A percentile compares a stretch with the other conserved stretches of the same genome.
Conservation (phyloP, 2,888 invertebrate genomes). For the Epinotia bilunana region DNA sequence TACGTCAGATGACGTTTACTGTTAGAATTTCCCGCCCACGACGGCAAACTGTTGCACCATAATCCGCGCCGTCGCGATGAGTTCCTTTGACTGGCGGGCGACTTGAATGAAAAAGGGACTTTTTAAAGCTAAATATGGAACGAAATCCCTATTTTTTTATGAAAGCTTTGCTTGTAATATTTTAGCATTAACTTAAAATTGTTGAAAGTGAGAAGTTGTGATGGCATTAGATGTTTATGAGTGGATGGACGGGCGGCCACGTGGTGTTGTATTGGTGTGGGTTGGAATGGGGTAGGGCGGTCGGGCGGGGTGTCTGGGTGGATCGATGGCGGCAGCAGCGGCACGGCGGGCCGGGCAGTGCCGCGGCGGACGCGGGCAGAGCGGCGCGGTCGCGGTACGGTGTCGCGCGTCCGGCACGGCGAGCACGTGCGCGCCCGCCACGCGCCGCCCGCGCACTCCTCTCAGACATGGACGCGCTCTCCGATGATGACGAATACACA, state of each 20-base stretch:
- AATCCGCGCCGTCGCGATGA: conserved; percentile 68
- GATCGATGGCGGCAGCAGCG: conserved; percentile 65
- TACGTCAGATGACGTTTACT: conserved; percentile 63
- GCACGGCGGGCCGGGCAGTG: conserved; percentile 62
- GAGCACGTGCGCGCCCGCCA: conserved; percentile 73
- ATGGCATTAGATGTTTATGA: conserved; percentile 46
- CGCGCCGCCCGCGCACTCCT: conserved; percentile 67
- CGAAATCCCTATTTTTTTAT: background rate
- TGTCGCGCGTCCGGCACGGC: conserved; percentile 64
- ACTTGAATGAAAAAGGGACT: conserved; percentile 57
- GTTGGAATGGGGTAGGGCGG: conserved; percentile 58
- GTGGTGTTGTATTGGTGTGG: conserved; percentile 53
- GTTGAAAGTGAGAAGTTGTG: conserved; percentile 1
- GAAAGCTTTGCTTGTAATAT: background rate
- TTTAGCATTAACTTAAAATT: background rate
- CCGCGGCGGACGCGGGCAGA: conserved; percentile 80
- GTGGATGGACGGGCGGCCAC: conserved; percentile 60
- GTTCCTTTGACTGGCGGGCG: conserved; percentile 53
- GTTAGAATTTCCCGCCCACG: conserved; percentile 77
- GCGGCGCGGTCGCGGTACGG: conserved; percentile 67
- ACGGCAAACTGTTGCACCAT: conserved; percentile 78
- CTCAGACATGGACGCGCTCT: conserved; percentile 80
- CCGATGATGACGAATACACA: conserved; percentile 80
- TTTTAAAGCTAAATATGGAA: background rate
- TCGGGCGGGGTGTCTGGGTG: conserved; percentile 61